Percentiles rank a stretch among this genome's conserved stretches.
phyloP scores from a whole-genome alignment of 1,140 invertebrate genomes.

The Drosophila saltans region DNA sequence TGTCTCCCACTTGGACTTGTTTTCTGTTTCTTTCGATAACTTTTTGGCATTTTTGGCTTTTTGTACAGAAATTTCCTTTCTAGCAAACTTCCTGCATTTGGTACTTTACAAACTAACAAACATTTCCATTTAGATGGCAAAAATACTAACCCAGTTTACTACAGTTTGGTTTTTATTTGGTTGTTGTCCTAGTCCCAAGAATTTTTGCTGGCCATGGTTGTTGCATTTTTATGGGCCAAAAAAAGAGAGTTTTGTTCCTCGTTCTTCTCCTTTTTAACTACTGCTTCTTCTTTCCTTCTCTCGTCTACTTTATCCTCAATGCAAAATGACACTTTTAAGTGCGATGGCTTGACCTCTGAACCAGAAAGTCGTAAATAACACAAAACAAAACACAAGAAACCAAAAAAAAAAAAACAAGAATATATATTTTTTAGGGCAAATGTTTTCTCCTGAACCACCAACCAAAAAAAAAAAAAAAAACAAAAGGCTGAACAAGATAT shows the following conservation, averaged over 20 bases:
- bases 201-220: conserved; percentile 46
- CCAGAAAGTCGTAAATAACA: conserved; percentile 79
- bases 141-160: conserved; percentile 65
- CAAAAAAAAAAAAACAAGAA: conserved; percentile 36
- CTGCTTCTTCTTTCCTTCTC: conserved; percentile 11
- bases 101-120: conserved; percentile 27
- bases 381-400: conserved; percentile 17
- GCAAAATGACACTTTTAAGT: conserved; percentile 80
- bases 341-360: conserved; percentile 77
- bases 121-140: conserved; percentile 73
- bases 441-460: conserved; percentile 35
- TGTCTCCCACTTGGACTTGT: neutral
- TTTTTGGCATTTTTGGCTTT: conserved; percentile 13
- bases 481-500: neutral
- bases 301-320: conserved; percentile 49
- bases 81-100: conserved; percentile 33
- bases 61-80: conserved; percentile 37
- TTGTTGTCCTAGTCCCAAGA: conserved; percentile 20
- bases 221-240: conserved; percentile 59
- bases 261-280: neutral
- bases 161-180: neutral
- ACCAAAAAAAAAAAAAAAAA: conserved; percentile 4
- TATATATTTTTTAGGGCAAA: conserved; percentile 61
- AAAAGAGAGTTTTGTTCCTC: conserved; percentile 19
- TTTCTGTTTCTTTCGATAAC: neutral